These are phyloP conservation scores for Lasioglossum morio DNA, from an alignment of 2,888 invertebrate species.

Conservation along the genomic window DNA sequence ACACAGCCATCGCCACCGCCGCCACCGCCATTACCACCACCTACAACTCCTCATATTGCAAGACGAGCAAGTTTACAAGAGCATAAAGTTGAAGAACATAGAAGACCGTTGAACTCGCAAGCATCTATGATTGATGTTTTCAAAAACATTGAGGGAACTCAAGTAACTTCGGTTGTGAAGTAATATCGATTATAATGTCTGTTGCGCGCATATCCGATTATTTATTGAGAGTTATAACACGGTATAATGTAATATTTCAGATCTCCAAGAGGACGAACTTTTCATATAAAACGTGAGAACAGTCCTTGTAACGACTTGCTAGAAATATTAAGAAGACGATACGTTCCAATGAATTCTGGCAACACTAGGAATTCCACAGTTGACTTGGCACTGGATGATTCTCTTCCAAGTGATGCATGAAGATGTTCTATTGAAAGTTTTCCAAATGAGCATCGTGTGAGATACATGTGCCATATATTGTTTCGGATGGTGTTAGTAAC, in stretches of 20 bases:
- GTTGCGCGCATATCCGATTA: background rate
- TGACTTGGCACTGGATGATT: conserved; percentile 77
- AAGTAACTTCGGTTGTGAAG: conserved; percentile 80
- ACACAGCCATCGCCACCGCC: conserved; percentile 67
- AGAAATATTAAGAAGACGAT: conserved; percentile 82
- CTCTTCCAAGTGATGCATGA: conserved; percentile 71
- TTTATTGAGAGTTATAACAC: background rate
- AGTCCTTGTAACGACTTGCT: conserved; percentile 83
- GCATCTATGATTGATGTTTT: conserved; percentile 82
- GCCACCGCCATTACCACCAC: conserved; percentile 80
- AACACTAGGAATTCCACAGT: conserved; percentile 79
- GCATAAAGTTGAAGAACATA: conserved; percentile 79
- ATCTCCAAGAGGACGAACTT: conserved; percentile 81
- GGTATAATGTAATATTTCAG: conserved; percentile 60
- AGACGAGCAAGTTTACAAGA: conserved; percentile 83
- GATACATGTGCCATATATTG: conserved; percentile 50
- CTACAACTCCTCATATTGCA: conserved; percentile 82
- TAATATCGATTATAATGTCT: conserved; percentile 54
- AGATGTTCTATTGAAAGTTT: conserved; percentile 39
- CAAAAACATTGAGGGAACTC: conserved; percentile 80
- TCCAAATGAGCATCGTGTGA: conserved; percentile 39
- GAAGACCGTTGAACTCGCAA: conserved; percentile 75
- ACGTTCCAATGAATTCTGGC: conserved; percentile 80
- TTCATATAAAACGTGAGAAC: conserved; percentile 79
- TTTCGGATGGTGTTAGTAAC: conserved; percentile 24